Evolutionary conservation across 1,140 invertebrate genomes (phyloP).

Genomic region (Drosophila pandora): DNA sequence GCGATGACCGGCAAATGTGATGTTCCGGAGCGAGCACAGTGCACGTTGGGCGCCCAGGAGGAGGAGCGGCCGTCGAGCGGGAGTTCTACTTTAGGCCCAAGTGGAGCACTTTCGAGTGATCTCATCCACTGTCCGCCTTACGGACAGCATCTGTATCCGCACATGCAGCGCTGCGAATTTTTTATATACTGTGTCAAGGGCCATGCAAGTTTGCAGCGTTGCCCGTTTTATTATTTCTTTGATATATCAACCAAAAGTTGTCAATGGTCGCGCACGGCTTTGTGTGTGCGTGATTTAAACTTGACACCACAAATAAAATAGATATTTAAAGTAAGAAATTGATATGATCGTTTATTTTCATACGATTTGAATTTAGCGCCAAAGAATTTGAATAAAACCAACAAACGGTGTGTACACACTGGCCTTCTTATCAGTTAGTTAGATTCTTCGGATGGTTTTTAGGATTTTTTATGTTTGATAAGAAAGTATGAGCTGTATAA

Average conservation of each 20-base stretch:
- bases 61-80: neutral
- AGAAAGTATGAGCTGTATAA: neutral
- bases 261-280: constrained; percentile 63
- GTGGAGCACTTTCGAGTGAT: constrained; percentile 28
- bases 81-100: constrained; percentile 2
- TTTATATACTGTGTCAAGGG: constrained; percentile 81
- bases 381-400: neutral
- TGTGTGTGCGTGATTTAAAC: constrained; percentile 72
- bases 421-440: neutral
- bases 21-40: constrained; percentile 64
- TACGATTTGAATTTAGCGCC: neutral
- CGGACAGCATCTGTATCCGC: constrained; percentile 74
- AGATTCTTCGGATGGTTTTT: too few species aligned
- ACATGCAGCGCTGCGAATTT: constrained; percentile 76
- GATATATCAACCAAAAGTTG: constrained; percentile 72
- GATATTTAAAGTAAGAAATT: neutral
- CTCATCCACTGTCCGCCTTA: constrained; percentile 69
- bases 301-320: constrained; percentile 44
- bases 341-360: neutral
- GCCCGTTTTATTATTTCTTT: constrained; percentile 76
- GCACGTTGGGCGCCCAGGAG: constrained; percentile 36
- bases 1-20: constrained; percentile 72
- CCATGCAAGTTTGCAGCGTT: constrained; percentile 72
- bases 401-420: neutral
- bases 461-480: constrained; percentile 10